Conservation (phyloP, 2,113 vertebrate species). For the Nansenia antarctica region DNA sequence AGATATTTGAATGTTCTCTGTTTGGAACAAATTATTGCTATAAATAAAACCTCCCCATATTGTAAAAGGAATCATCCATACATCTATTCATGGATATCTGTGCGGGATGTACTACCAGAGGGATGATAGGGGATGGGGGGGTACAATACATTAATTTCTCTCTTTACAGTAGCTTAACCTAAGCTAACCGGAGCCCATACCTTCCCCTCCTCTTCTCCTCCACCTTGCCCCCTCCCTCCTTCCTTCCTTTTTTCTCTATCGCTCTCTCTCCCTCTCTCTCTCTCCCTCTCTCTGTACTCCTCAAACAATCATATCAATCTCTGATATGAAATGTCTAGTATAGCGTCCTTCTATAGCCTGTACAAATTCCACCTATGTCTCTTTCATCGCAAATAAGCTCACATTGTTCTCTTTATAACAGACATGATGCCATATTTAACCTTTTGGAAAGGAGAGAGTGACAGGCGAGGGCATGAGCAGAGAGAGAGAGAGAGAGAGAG, state of each 20-base stretch:
- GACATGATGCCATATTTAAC: background rate
- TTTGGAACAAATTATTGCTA: conserved; percentile 17
- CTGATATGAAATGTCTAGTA: background rate
- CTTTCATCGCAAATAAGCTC: background rate
- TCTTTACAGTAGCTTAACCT: background rate
- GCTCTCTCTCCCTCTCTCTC: background rate
- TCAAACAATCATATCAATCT: background rate
- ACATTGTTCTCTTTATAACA: background rate
- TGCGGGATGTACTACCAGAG: background rate
- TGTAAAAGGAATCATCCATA: background rate
- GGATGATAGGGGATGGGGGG: background rate
- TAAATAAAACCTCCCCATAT: background rate
- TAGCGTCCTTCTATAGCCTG: background rate
- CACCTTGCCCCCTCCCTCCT: background rate
- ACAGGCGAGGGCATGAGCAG: background rate
- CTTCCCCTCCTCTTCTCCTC: background rate
- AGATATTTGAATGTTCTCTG: no score
- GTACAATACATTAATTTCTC: background rate
- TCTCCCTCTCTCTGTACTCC: background rate
- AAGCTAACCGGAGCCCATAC: background rate
- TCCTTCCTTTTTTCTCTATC: no score
- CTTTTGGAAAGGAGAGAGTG: background rate
- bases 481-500: background rate
- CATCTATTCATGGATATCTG: background rate
- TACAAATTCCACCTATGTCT: background rate